Percentiles rank a stretch among this genome's conserved stretches.
phyloP scores from a whole-genome alignment of 1,140 invertebrate genomes.

The Lasioglossum baleicum region DNA sequence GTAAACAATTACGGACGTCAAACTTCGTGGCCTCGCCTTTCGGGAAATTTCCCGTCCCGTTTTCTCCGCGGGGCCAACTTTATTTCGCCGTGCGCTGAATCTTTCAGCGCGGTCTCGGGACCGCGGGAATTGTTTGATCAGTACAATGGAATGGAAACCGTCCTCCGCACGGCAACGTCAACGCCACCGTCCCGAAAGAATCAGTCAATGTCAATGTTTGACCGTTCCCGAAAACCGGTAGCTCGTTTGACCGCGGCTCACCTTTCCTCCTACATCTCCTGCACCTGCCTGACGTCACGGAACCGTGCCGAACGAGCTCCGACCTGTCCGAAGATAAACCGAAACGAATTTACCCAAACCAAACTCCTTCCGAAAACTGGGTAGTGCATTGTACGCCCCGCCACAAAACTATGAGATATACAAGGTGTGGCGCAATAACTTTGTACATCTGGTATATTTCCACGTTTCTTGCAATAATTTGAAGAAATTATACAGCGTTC shows the following conservation, averaged over 20 bases:
- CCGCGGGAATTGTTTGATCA: not conserved
- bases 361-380: not conserved
- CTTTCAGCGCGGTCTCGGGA: not conserved
- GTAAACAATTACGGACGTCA: conserved; percentile 28
- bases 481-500: too few relatives aligned
- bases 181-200: not conserved
- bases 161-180: not conserved
- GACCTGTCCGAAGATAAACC: too few relatives aligned
- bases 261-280: too few relatives aligned
- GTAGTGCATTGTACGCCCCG: too few relatives aligned
- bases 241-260: too few relatives aligned
- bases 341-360: too few relatives aligned
- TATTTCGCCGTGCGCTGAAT: not conserved
- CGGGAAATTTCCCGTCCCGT: not conserved
- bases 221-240: not conserved
- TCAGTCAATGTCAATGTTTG: not conserved
- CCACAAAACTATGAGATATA: too few relatives aligned
- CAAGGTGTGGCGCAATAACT: too few relatives aligned
- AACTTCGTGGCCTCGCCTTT: not conserved
- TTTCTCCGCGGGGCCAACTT: not conserved
- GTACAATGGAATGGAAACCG: not conserved
- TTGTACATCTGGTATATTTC: too few relatives aligned
- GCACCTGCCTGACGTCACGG: too few relatives aligned
- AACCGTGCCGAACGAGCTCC: too few relatives aligned
- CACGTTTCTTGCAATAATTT: too few relatives aligned